Percentiles rank a stretch among this genome's conserved stretches.
Conservation (phyloP, 2,797 vertebrate species). For the Sebastes minor region DNA sequence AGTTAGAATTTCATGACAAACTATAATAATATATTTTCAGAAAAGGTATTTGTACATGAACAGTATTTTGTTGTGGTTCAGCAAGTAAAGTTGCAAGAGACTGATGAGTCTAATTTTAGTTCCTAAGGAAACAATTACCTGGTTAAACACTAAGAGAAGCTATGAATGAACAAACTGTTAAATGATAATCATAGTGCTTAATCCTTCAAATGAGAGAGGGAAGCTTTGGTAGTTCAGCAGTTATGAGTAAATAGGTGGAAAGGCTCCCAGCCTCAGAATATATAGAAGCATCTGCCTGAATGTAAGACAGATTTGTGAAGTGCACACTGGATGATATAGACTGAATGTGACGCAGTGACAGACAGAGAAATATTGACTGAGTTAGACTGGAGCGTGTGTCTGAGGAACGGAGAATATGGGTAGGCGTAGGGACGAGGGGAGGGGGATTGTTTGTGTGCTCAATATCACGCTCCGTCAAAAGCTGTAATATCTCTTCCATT, state of each 20-base stretch:
- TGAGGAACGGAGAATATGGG: slow-evolving; percentile 43
- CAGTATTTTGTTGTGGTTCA: neutral
- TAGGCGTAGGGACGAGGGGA: slow-evolving; percentile 25
- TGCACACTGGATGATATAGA: slow-evolving; percentile 23
- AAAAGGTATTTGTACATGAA: neutral
- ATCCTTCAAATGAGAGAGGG: slow-evolving; percentile 4
- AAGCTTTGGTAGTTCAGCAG: neutral
- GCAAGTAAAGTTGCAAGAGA: neutral
- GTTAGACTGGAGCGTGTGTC: slow-evolving; percentile 36
- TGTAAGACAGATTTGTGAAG: slow-evolving; percentile 31
- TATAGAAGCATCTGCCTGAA: slow-evolving; percentile 26
- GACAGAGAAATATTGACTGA: slow-evolving; percentile 54
- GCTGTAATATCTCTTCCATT: slow-evolving; percentile 75
- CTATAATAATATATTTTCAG: neutral
- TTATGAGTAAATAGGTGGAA: slow-evolving; percentile 11
- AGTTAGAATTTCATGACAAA: neutral
- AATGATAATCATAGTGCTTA: neutral
- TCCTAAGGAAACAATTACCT: neutral
- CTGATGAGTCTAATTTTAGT: neutral
- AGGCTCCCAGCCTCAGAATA: slow-evolving; percentile 3
- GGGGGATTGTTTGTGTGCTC: slow-evolving; percentile 57
- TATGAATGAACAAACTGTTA: neutral
- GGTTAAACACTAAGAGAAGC: neutral
- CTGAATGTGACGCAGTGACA: slow-evolving; percentile 22
- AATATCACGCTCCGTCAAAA: slow-evolving; percentile 69